Evolutionary conservation across 2,888 invertebrate genomes (phyloP), one percentile per base, ranked within the genome.

Genomic region (Conistra vaccinii): DNA sequence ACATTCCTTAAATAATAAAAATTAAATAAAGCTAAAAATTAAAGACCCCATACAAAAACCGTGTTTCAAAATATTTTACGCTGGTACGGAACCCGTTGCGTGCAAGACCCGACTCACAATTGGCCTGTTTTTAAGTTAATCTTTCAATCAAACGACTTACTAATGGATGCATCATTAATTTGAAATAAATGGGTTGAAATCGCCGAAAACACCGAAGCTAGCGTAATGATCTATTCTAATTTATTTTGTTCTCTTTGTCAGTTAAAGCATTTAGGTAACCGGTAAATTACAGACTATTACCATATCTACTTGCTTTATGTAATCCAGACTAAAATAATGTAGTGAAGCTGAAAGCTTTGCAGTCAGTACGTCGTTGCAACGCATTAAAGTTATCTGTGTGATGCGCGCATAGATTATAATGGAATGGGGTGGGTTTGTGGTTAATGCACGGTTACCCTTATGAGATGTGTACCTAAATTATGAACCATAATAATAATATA

Each of bases 361-460:
- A 79, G 67, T 58, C 81, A 75, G 66, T 35, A 26, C 53, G 29
- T 68, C 48, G 14, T 26, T 53, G 29, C 32, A n/a, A 39, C 42
- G 68, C 68, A 83, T 83, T 71, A 69, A 66, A 81, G 17, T 72
- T 83, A 66, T 83, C 61, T 83, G 71, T 78, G 48, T 83, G 77
- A 83, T 78, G 77, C 17, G 78, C 48, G 29, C 71, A 51, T 32
- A 65, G 67, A 71, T 35, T 66, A 45, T 57, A 66, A 55, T 65
- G 62, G 53, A 55, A 29, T 26, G 20, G n/a, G 39, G 53, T 29
- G 53, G 17, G 23, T 12, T 12, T 32, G 66, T 51, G 60, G 39
- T 75, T 51, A 32, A 32, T 81, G 65, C 17, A 48, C 4, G 51
- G n/a, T 10, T 66, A 48, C 7, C 35, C 32, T 48, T 60, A 45